Evolutionary conservation across 2,888 invertebrate species (phyloP).

Genomic region (Drosophila sordidula): DNA sequence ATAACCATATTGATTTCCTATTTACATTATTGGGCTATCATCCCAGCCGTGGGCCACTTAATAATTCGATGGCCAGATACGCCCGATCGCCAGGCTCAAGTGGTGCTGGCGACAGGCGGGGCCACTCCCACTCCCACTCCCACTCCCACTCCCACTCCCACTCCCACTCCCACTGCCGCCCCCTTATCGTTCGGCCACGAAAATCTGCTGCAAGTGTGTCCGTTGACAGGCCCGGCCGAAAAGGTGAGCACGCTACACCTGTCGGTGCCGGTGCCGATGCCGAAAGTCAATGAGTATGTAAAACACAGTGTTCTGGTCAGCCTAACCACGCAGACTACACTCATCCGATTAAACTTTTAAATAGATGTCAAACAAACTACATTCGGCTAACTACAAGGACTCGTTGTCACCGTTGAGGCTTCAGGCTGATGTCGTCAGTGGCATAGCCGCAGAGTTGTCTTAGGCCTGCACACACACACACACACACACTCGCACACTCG

Average conservation of each 20-base stretch:
- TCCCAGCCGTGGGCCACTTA: constrained; percentile 45
- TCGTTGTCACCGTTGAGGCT: constrained; percentile 48
- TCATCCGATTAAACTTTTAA: constrained; percentile 82
- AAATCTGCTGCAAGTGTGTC: background rate
- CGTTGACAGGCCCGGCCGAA: background rate
- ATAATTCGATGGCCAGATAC: constrained; percentile 52
- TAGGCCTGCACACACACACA: constrained; percentile 61
- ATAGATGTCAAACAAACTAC: constrained; percentile 82
- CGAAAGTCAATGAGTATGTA: constrained; percentile 77
- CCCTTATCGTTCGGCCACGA: background rate
- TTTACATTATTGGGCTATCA: constrained; percentile 68
- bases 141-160: background rate
- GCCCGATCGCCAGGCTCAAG: constrained; percentile 60
- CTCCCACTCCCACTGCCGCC: background rate
- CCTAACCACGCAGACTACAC: constrained; percentile 81
- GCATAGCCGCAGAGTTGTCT: constrained; percentile 53
- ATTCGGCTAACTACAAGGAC: constrained; percentile 76
- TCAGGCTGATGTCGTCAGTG: constrained; percentile 18
- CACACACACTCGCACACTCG: constrained; percentile 20
- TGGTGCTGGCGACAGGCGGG: constrained; percentile 67
- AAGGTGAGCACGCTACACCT: constrained; percentile 52
- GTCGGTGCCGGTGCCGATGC: constrained; percentile 45
- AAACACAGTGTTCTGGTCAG: constrained; percentile 77
- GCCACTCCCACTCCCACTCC: background rate
- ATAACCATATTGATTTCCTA: constrained; percentile 50